Percentiles rank a stretch among this genome's conserved stretches.
These are phyloP conservation scores for Actias luna DNA, from an alignment of 2,888 invertebrate genomes.

Conservation along the genomic window DNA sequence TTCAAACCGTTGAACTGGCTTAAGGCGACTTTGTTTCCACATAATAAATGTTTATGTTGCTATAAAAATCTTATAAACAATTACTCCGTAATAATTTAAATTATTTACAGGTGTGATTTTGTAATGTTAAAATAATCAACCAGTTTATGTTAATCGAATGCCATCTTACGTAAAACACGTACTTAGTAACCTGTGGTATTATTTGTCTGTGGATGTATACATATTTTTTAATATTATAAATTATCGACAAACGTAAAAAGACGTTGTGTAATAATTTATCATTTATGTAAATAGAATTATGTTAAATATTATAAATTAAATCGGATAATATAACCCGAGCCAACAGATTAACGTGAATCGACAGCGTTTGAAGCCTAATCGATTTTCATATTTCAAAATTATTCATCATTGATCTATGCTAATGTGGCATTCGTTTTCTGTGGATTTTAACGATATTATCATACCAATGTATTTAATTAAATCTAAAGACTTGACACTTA, in stretches of 20 bases:
- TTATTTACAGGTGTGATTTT: no score
- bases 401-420: conserved; percentile 27
- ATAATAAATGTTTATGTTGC: neutral
- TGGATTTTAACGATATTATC: conserved; percentile 59
- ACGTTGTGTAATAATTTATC: neutral
- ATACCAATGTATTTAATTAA: conserved; percentile 57
- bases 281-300: neutral
- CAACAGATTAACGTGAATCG: conserved; percentile 1
- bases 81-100: no score
- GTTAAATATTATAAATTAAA: neutral
- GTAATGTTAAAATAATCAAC: neutral
- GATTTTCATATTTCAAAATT: conserved; percentile 18
- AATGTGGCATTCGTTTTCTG: conserved; percentile 28
- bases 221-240: neutral
- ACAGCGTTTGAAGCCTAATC: neutral
- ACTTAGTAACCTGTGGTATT: neutral
- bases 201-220: neutral
- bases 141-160: neutral
- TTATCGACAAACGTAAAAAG: neutral
- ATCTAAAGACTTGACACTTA: conserved; percentile 72
- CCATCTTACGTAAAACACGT: neutral
- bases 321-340: neutral
- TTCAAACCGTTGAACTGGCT: conserved; percentile 31
- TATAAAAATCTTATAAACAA: no score
- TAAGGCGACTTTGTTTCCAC: neutral